A percentile compares a stretch with the other conserved stretches of the same genome.
These are phyloP conservation scores for Dromaius novaehollandiae DNA, from an alignment of 2,113 vertebrate genomes.

Conservation along the genomic window DNA sequence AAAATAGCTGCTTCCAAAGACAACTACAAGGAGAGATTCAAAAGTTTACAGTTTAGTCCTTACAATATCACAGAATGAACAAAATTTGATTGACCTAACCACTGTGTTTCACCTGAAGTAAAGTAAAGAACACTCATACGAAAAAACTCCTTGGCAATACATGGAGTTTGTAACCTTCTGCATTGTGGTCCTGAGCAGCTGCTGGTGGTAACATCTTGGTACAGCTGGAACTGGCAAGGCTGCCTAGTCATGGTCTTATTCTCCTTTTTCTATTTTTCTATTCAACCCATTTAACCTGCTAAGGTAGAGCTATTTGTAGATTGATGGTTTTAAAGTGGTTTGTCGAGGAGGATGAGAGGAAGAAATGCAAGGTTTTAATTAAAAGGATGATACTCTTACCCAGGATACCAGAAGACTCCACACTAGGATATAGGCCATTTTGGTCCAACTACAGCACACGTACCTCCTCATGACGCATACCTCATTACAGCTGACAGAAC, in stretches of 20 bases:
- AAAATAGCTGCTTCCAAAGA: not conserved
- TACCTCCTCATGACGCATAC: not conserved
- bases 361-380: not conserved
- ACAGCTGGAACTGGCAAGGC: not conserved
- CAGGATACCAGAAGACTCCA: not conserved
- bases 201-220: not conserved
- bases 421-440: not conserved
- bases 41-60: not conserved
- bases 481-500: not conserved
- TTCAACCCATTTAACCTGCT: not conserved
- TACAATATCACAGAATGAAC: not conserved
- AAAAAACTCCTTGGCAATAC: not conserved
- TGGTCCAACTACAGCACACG: not conserved
- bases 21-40: not conserved
- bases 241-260: not conserved
- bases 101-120: not conserved
- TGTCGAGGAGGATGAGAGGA: not conserved
- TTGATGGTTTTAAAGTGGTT: not conserved
- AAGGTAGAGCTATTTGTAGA: not conserved
- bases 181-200: not conserved
- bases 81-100: not conserved
- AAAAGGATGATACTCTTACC: not conserved
- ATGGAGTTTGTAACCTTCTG: accelerated
- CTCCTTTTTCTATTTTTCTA: not conserved
- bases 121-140: not conserved